Evolutionary conservation across 2,113 vertebrate species (phyloP).

Genomic region (Meriones unguiculatus): DNA sequence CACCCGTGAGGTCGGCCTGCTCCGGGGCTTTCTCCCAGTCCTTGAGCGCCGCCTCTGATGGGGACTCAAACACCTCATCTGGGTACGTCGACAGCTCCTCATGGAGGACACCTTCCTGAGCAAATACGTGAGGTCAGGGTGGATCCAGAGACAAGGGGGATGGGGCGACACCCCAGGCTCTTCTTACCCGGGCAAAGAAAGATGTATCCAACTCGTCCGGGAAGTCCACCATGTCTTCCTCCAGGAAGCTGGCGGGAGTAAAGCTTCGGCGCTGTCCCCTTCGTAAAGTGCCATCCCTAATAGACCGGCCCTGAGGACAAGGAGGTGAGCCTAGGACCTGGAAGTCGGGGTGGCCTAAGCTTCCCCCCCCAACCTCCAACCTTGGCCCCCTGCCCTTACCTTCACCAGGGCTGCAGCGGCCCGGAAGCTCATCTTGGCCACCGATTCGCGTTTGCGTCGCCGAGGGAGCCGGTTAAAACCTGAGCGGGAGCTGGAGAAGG

Average conservation of each 20-base stretch:
- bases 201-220: conserved; percentile 98
- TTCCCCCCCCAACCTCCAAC: background rate
- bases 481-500: conserved; percentile 98
- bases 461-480: conserved; percentile 95
- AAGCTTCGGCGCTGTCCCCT: conserved; percentile 95
- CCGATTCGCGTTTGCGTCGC: conserved; percentile 96
- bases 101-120: conserved; percentile 94
- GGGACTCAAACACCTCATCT: conserved; percentile 97
- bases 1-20: conserved; percentile 93
- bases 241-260: conserved; percentile 96
- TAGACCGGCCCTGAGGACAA: conserved; percentile 92
- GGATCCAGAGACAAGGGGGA: background rate
- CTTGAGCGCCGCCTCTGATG: conserved; percentile 93
- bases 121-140: conserved; percentile 61
- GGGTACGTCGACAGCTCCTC: conserved; percentile 96
- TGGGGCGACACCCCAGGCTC: background rate
- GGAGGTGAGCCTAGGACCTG: background rate
- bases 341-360: accelerated
- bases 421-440: conserved; percentile 99
- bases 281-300: conserved; percentile 91
- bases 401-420: conserved; percentile 96
- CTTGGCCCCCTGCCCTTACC: conserved; percentile 66
- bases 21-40: conserved; percentile 90
- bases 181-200: conserved; percentile 96
- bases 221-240: conserved; percentile 96